Conservation (phyloP, 2,888 invertebrate species). For the Theretra japonica region DNA sequence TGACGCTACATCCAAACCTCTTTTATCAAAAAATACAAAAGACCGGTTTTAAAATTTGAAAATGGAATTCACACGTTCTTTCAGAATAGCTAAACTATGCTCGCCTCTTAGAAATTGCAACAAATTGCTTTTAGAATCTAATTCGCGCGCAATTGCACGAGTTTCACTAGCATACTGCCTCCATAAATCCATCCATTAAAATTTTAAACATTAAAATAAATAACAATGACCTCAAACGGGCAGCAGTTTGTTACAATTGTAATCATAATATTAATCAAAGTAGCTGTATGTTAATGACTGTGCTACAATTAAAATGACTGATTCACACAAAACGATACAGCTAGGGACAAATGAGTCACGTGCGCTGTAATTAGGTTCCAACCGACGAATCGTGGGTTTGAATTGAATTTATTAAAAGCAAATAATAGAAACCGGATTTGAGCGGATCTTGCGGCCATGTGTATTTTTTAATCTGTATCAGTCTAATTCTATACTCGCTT, state of each 20-base stretch:
- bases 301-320: conserved; percentile 69
- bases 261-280: conserved; percentile 63
- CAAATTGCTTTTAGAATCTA: too few relatives aligned
- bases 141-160: too few relatives aligned
- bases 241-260: conserved; percentile 41
- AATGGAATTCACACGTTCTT: neutral
- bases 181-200: conserved; percentile 22
- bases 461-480: conserved; percentile 1
- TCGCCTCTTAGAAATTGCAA: too few relatives aligned
- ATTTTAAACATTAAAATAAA: conserved; percentile 28
- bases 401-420: conserved; percentile 24
- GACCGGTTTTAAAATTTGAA: neutral
- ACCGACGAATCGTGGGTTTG: conserved; percentile 34
- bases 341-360: conserved; percentile 65
- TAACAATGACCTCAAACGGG: conserved; percentile 24
- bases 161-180: neutral
- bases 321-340: conserved; percentile 60
- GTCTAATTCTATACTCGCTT: neutral
- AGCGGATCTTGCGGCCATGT: neutral
- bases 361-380: conserved; percentile 63
- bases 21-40: too few relatives aligned
- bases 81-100: too few relatives aligned
- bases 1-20: too few relatives aligned
- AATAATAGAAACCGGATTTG: conserved; percentile 17
- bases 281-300: conserved; percentile 57